These are phyloP conservation scores for Oscheius sp. DNA, from an alignment of 2,888 invertebrate species.

Conservation along the genomic window DNA sequence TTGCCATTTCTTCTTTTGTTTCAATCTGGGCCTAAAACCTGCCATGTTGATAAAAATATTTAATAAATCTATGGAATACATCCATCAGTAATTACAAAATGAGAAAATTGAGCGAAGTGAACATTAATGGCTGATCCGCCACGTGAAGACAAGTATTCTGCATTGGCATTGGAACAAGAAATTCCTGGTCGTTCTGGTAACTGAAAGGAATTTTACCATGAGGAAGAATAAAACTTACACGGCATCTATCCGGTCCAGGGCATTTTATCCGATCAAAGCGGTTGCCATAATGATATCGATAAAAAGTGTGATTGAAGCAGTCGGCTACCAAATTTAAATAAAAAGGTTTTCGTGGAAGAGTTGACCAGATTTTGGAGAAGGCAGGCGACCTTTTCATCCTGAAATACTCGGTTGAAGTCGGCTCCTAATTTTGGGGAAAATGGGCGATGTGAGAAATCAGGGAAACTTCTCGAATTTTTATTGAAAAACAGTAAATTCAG, in stretches of 20 bases:
- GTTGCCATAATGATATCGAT: constrained; percentile 14
- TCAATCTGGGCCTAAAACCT: too few relatives aligned
- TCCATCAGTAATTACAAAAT: constrained; percentile 4
- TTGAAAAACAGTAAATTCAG: too few relatives aligned
- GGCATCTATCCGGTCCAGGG: constrained; percentile 29
- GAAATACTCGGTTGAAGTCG: neutral
- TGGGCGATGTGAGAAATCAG: too few relatives aligned
- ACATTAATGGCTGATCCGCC: constrained; percentile 1
- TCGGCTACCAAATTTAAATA: constrained; percentile 16
- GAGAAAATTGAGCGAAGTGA: constrained; percentile 6
- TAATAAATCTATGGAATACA: constrained; percentile 12
- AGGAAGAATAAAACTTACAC: neutral
- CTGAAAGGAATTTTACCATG: neutral
- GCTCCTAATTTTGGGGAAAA: neutral
- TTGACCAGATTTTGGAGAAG: neutral
- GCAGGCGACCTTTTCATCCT: neutral
- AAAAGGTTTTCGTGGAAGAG: neutral
- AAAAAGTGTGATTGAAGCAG: constrained; percentile 28
- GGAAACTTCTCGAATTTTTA: too few relatives aligned
- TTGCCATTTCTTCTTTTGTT: too few relatives aligned
- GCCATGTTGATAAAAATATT: too few relatives aligned
- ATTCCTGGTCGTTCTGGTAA: constrained; percentile 10
- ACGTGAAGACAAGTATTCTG: constrained; percentile 11
- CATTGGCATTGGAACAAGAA: constrained; percentile 14
- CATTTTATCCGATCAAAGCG: constrained; percentile 16